Conservation (phyloP, 2,888 invertebrate genomes). For the Brachyopa scutellaris region DNA sequence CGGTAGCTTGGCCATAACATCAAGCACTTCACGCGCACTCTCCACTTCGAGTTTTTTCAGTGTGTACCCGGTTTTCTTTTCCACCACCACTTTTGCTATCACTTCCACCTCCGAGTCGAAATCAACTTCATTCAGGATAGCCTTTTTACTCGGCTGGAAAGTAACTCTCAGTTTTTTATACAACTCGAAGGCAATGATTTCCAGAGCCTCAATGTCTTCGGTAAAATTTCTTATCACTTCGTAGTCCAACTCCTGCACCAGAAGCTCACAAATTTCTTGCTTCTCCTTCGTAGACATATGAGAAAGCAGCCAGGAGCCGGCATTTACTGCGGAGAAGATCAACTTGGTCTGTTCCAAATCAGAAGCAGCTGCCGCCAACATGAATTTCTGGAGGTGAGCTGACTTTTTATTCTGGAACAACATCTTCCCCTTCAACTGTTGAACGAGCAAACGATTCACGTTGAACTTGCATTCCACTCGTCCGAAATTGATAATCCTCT, state of each 20-base stretch:
- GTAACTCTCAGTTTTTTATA: conserved; percentile 73
- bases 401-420: conserved; percentile 68
- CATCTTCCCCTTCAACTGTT: conserved; percentile 74
- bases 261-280: conserved; percentile 69
- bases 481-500: conserved; percentile 81
- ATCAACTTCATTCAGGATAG: conserved; percentile 71
- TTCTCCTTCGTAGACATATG: conserved; percentile 76
- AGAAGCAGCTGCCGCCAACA: conserved; percentile 66
- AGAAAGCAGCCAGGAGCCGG: conserved; percentile 74
- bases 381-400: conserved; percentile 65
- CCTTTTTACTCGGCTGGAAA: conserved; percentile 73
- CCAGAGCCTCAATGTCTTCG: conserved; percentile 76
- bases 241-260: conserved; percentile 53
- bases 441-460: conserved; percentile 77
- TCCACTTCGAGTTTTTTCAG: conserved; percentile 73
- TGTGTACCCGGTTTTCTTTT: conserved; percentile 35
- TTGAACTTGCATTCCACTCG: conserved; percentile 77
- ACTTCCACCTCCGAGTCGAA: conserved; percentile 65
- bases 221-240: conserved; percentile 41
- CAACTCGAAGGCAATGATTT: conserved; percentile 75
- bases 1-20: conserved; percentile 75
- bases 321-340: conserved; percentile 71
- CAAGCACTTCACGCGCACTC: conserved; percentile 68
- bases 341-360: conserved; percentile 73
- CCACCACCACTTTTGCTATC: conserved; percentile 23